Evolutionary conservation across 2,113 vertebrate genomes (phyloP), one percentile per base, ranked within the genome.

Genomic region (Nothoprocta perdicaria): DNA sequence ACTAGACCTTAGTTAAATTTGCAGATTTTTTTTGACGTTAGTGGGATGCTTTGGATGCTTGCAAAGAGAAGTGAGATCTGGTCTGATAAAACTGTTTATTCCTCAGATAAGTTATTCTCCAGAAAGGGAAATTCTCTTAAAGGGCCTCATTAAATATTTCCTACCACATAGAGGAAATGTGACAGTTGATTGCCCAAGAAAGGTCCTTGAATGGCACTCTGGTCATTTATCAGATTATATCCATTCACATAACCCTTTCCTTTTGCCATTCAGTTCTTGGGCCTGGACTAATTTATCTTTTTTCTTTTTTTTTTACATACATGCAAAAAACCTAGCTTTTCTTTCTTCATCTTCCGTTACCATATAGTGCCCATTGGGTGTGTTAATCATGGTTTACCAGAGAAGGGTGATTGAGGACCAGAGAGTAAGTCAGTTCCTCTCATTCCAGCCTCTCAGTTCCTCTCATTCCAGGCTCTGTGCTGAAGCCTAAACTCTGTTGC

Each of bases 11-110:
- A 10, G 23, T 86, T 86, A 78, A 86, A 93, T 65, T 38, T 43
- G 3, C 8, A 50, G 14, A 8, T 1, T 33, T 14, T 24, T 45
- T 14, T 0, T 1, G 13, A 55, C 3, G 14, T 46, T 85, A 57
- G n/a, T 53, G 14, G 35, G 1, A 5, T 90, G n/a, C 31, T 81
- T 72, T 48, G 16, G 7, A 53, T 66, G 83, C 92, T 85, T 89
- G 41, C 43, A 46, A 84, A 48, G 35, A 14, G 12, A 61, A 14
- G 22, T 63, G 67, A 67, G 84, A 55, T 77, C 23, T 84, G n/a
- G 9, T 14, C 33, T 8, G 45, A 10, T 61, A 15, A 15, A 61
- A 15, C n/a, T 66, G 6, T 61, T 69, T 27, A 35, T 89, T 89
- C 50, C 27, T 82, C 46, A 73, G 41, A 60, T 45, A 63, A 14